Evolutionary conservation across 2,888 invertebrate genomes (phyloP).

Genomic region (Synanthedon myopaeformis): DNA sequence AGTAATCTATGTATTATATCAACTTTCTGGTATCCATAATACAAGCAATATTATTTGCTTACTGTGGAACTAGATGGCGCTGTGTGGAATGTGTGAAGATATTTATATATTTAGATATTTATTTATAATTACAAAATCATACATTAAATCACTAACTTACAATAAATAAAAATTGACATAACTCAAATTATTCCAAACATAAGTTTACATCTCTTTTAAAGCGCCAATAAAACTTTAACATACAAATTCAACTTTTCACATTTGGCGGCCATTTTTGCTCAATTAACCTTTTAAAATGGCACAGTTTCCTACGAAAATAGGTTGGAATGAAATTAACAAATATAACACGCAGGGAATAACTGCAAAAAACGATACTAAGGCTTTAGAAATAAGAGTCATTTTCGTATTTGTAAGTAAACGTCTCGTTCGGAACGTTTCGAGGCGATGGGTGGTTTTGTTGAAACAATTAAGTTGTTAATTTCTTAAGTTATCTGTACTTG

Average conservation of each 20-base stretch:
- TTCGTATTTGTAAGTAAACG: neutral
- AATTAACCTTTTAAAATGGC: conserved; percentile 33
- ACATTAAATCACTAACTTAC: neutral
- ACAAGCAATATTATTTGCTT: too few relatives aligned
- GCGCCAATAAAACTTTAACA: conserved; percentile 20
- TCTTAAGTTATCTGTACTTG: conserved; percentile 3
- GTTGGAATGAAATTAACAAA: neutral
- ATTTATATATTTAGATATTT: too few relatives aligned
- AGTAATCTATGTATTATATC: too few relatives aligned
- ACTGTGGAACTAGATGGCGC: too few relatives aligned
- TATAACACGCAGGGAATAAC: too few relatives aligned
- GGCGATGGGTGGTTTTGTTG: neutral
- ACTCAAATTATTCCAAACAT: too few relatives aligned
- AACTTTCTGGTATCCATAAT: too few relatives aligned
- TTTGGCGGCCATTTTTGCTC: conserved; percentile 33
- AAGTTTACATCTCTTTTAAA: conserved; percentile 17
- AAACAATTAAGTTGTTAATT: conserved; percentile 7
- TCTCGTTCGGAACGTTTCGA: neutral
- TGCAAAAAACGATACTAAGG: neutral
- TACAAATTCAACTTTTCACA: conserved; percentile 24
- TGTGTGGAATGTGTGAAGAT: too few relatives aligned
- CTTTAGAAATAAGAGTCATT: neutral
- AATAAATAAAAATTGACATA: too few relatives aligned
- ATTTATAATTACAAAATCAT: neutral
- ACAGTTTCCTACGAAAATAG: conserved; percentile 7